Evolutionary conservation across 2,888 invertebrate genomes (phyloP).

Genomic region (Chloromyia formosa): DNA sequence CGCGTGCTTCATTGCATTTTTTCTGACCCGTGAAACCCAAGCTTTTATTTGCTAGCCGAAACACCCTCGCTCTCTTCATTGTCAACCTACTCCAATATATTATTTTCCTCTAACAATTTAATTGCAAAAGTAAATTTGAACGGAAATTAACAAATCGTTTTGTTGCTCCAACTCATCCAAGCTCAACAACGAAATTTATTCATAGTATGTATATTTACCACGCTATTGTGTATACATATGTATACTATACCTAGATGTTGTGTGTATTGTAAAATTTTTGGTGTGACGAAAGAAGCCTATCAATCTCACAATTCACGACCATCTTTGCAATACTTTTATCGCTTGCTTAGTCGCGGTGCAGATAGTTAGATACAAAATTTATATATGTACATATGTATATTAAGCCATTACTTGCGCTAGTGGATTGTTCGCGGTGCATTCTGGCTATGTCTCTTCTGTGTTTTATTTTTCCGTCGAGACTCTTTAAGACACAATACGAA

Average conservation of each 20-base stretch:
- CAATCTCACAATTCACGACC: constrained; percentile 28
- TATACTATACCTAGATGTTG: too few relatives aligned
- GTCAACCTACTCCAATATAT: too few relatives aligned
- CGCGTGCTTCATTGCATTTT: too few relatives aligned
- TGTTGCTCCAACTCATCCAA: constrained; percentile 15
- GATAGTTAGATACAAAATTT: too few relatives aligned
- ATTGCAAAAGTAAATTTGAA: constrained; percentile 20
- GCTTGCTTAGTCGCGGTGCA: neutral
- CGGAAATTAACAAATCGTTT: constrained; percentile 39
- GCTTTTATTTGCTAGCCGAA: too few relatives aligned
- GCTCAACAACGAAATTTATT: neutral
- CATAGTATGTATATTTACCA: neutral
- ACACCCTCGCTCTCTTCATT: too few relatives aligned
- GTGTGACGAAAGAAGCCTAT: constrained; percentile 29
- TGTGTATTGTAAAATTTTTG: neutral
- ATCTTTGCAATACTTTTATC: constrained; percentile 24
- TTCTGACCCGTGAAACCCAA: too few relatives aligned
- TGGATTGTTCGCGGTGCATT: neutral
- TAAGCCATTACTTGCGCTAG: too few relatives aligned
- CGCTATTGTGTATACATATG: neutral
- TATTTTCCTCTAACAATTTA: too few relatives aligned
- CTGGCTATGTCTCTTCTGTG: neutral
- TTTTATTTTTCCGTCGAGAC: neutral
- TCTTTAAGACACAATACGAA: neutral
- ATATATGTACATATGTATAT: too few relatives aligned